Percentiles rank a stretch among this genome's conserved stretches.
phyloP scores from a whole-genome alignment of 2,888 invertebrate genomes.

The Ellobium chinense region DNA sequence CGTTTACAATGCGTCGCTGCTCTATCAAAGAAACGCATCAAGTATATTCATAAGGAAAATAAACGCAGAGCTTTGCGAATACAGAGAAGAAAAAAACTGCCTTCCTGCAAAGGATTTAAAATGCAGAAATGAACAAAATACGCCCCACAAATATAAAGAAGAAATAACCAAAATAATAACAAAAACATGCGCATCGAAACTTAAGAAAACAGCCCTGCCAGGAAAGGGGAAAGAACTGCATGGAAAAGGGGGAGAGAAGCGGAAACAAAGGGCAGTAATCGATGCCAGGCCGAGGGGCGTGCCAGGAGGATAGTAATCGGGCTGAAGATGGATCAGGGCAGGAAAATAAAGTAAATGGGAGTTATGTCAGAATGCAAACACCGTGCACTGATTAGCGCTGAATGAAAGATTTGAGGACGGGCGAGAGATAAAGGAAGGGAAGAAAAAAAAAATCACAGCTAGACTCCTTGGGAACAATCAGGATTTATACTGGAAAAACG shows the following conservation, averaged over 20 bases:
- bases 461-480: too few species aligned
- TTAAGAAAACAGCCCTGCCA: not conserved
- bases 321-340: not conserved
- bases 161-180: not conserved
- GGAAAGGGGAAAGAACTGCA: not conserved
- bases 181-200: not conserved
- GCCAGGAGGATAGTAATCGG: not conserved
- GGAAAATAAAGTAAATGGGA: not conserved
- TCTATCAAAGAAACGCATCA: too few species aligned
- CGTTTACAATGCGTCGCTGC: too few species aligned
- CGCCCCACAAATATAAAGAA: not conserved
- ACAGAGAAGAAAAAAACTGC: not conserved
- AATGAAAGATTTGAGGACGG: not conserved
- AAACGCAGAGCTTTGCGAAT: too few species aligned
- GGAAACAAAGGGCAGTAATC: not conserved
- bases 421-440: not conserved
- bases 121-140: not conserved
- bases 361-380: not conserved
- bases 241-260: not conserved
- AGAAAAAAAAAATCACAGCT: too few species aligned
- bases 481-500: too few species aligned
- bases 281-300: conserved; percentile 2
- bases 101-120: too few species aligned
- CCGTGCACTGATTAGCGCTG: not conserved
- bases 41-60: too few species aligned